These are phyloP conservation scores for Nycticryphes semicollaris DNA, from an alignment of 2,113 vertebrate species.

Conservation along the genomic window DNA sequence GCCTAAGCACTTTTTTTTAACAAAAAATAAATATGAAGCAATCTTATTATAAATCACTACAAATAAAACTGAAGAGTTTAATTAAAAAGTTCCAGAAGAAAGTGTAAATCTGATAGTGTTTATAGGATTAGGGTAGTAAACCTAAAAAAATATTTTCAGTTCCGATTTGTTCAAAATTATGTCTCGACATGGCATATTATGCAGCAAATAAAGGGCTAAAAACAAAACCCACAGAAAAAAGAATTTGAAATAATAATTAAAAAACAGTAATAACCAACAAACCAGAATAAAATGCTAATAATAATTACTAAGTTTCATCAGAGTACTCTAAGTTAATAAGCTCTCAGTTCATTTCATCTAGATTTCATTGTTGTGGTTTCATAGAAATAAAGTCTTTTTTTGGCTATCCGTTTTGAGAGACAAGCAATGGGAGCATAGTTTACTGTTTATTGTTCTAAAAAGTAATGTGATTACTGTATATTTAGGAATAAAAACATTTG, in stretches of 20 bases:
- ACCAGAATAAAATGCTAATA: neutral
- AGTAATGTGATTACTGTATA: neutral
- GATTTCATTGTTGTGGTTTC: neutral
- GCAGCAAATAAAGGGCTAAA: neutral
- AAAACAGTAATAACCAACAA: neutral
- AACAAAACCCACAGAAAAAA: neutral
- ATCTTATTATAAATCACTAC: neutral
- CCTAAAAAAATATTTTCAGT: neutral
- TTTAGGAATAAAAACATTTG: neutral
- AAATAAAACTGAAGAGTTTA: neutral
- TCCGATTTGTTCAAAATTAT: neutral
- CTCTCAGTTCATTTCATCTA: neutral
- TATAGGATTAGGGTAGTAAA: neutral
- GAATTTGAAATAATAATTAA: neutral
- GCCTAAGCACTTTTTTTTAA: neutral
- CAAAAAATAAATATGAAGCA: neutral
- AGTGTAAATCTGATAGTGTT: neutral
- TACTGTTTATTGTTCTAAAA: neutral
- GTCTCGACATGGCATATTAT: neutral
- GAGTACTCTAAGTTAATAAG: neutral
- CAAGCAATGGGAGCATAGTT: neutral
- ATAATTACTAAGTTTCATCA: neutral
- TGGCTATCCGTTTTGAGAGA: neutral
- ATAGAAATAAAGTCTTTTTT: neutral
- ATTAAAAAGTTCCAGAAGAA: neutral